Percentiles rank a stretch among this genome's conserved stretches.
phyloP scores from a whole-genome alignment of 2,113 vertebrate genomes.

The Rhinichthys klamathensis region DNA sequence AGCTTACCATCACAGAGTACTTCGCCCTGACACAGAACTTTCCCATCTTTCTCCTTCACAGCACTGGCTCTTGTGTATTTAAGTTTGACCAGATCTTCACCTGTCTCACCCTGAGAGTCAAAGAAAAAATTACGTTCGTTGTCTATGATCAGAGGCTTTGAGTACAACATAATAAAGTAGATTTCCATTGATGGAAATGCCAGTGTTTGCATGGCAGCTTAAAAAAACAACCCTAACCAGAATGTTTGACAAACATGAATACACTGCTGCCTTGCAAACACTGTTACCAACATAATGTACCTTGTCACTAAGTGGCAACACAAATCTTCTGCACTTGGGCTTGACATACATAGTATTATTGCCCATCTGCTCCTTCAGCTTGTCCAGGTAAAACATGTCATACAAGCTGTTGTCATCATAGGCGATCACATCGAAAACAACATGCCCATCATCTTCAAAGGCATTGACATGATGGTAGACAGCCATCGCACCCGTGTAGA shows the following conservation, averaged over 20 bases:
- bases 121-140: background rate
- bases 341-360: conserved; percentile 55
- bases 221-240: background rate
- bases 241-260: background rate
- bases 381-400: conserved; percentile 89
- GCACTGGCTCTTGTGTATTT: conserved; percentile 82
- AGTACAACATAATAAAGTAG: background rate
- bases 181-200: background rate
- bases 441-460: conserved; percentile 86
- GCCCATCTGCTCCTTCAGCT: conserved; percentile 64
- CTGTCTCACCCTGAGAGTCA: conserved; percentile 77
- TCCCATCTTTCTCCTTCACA: conserved; percentile 85
- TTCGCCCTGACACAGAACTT: conserved; percentile 83
- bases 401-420: conserved; percentile 86
- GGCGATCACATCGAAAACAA: conserved; percentile 86
- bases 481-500: conserved; percentile 81
- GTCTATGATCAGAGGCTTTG: background rate
- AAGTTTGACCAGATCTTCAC: conserved; percentile 82
- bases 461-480: conserved; percentile 93
- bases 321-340: conserved; percentile 83
- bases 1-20: conserved; percentile 82
- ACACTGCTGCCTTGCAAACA: background rate
- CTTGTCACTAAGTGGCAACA: conserved; percentile 83
- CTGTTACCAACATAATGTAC: conserved; percentile 64
- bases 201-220: background rate